Evolutionary conservation across 2,113 vertebrate species (phyloP).

Genomic region (Campylorhamphus procurvoides): DNA sequence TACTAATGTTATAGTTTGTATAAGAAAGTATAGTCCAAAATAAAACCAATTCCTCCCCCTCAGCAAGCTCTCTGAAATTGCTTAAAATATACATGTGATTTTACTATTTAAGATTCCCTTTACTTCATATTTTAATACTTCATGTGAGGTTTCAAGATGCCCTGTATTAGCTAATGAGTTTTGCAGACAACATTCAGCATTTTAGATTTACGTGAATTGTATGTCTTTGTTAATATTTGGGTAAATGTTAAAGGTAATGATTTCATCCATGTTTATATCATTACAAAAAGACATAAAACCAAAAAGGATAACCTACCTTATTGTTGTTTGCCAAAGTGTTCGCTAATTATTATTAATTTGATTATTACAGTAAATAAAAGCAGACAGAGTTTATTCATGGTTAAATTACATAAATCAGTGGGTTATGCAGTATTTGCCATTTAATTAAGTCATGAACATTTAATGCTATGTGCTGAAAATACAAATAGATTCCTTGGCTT

Average conservation of each 20-base stretch:
- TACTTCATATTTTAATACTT: not conserved
- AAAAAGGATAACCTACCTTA: not conserved
- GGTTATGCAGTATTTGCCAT: constrained; percentile 36
- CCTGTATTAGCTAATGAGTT: not conserved
- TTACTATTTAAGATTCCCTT: not conserved
- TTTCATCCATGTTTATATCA: not conserved
- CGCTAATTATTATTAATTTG: constrained; percentile 38
- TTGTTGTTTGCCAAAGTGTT: constrained; percentile 9
- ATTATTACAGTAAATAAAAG: constrained; percentile 35
- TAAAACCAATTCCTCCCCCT: not conserved
- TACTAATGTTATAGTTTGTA: not conserved
- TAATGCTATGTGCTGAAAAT: not conserved
- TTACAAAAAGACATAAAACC: not conserved
- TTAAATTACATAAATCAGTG: constrained; percentile 36
- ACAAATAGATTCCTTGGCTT: not conserved
- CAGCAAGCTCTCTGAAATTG: not conserved
- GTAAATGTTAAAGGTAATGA: not conserved
- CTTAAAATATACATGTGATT: not conserved
- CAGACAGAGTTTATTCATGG: not conserved
- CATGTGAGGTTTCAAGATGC: not conserved
- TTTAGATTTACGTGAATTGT: not conserved
- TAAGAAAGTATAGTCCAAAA: not conserved
- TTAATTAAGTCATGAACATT: constrained; percentile 26
- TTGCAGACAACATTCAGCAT: not conserved
- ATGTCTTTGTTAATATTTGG: not conserved